Conservation (phyloP, 1,140 invertebrate species). For the Drosophila kanapiae region DNA sequence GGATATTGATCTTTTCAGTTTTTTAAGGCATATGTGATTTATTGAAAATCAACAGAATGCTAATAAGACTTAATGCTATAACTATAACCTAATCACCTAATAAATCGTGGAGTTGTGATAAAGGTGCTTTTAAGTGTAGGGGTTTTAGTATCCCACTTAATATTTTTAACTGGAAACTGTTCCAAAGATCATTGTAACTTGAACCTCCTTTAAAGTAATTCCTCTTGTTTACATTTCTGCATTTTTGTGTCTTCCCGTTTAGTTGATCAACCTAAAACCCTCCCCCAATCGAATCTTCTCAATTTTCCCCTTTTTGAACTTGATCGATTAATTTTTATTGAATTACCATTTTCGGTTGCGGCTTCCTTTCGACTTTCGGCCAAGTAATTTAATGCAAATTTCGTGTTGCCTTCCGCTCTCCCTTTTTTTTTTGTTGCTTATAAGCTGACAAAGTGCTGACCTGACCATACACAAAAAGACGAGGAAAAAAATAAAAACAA, state of each 20-base stretch:
- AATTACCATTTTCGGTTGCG: conserved; percentile 44
- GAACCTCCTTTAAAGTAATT: neutral
- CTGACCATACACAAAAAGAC: conserved; percentile 53
- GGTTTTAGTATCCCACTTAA: too few relatives aligned
- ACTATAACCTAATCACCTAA: conserved; percentile 3
- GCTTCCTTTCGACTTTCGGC: conserved; percentile 41
- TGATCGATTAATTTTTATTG: conserved; percentile 52
- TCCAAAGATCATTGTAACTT: conserved; percentile 3
- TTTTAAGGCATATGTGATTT: conserved; percentile 2
- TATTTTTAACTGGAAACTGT: neutral
- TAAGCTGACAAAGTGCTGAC: conserved; percentile 55
- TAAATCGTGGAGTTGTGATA: neutral
- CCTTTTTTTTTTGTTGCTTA: conserved; percentile 20
- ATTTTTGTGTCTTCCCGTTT: conserved; percentile 43
- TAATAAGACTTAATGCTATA: neutral
- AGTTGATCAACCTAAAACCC: neutral
- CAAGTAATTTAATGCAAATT: conserved; percentile 55
- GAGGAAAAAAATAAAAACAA: conserved; percentile 17
- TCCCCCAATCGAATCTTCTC: conserved; percentile 19
- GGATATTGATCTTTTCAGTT: conserved; percentile 4
- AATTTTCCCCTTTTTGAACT: conserved; percentile 48
- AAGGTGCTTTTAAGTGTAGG: neutral
- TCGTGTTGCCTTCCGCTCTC: conserved; percentile 29
- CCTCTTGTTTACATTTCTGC: conserved; percentile 21
- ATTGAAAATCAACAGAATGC: neutral